Percentiles rank a stretch among this genome's conserved stretches.
phyloP scores from a whole-genome alignment of 2,113 vertebrate genomes.

The Onychorhynchus coronatus region DNA sequence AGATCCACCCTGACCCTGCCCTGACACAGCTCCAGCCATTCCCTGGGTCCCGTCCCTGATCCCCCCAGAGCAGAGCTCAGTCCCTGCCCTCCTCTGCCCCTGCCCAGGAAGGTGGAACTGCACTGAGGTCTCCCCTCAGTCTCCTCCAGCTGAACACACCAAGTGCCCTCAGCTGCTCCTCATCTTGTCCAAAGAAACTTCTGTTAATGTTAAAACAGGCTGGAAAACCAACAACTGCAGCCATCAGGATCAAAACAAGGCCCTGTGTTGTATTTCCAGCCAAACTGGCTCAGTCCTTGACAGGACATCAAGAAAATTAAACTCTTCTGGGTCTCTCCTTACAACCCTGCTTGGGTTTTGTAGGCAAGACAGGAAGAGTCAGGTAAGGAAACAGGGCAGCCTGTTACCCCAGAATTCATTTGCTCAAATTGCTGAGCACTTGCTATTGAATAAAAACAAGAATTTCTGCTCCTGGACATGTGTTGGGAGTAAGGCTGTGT shows the following conservation, averaged over 20 bases:
- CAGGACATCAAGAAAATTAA: not conserved
- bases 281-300: not conserved
- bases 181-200: not conserved
- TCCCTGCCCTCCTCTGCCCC: not conserved
- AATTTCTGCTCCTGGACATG: not conserved
- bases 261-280: fast-evolving
- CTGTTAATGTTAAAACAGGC: not conserved
- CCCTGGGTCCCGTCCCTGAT: not conserved
- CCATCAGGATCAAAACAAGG: not conserved
- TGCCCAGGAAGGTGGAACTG: not conserved
- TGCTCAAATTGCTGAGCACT: not conserved
- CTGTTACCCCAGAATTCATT: not conserved
- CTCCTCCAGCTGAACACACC: not conserved
- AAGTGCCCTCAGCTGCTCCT: not conserved
- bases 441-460: not conserved
- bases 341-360: not conserved
- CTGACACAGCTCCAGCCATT: not conserved
- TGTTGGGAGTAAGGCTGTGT: not conserved
- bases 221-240: not conserved
- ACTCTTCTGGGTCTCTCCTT: not conserved
- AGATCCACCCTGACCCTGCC: not conserved
- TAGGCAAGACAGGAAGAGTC: not conserved
- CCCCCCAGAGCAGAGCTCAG: not conserved
- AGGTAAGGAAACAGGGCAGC: not conserved
- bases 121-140: not conserved